These are phyloP conservation scores for Melanotaenia trifasciata DNA, from an alignment of 2,797 vertebrate species.

Conservation along the genomic window DNA sequence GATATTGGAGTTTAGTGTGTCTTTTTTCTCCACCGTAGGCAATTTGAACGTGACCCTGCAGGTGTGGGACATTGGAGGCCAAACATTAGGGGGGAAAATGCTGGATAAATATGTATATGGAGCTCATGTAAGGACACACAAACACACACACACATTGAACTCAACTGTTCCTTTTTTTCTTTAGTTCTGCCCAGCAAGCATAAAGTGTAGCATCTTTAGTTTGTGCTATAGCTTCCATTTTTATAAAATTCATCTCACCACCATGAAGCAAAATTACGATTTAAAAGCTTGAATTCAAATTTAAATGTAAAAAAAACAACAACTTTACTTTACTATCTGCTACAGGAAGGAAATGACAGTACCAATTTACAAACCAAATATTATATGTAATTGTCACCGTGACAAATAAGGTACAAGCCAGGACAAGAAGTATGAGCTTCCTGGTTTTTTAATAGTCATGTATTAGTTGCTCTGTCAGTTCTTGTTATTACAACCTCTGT, in stretches of 20 bases:
- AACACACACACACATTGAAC: slow-evolving; percentile 3
- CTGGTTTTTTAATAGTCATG: slow-evolving; percentile 6
- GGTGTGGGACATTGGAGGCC: slow-evolving; percentile 98
- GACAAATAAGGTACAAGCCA: slow-evolving; percentile 17
- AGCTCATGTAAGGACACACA: slow-evolving; percentile 86
- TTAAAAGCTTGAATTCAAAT: neutral
- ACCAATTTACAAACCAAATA: slow-evolving; percentile 20
- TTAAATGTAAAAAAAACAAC: neutral
- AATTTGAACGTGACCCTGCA: slow-evolving; percentile 97
- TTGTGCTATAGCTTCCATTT: slow-evolving; percentile 3
- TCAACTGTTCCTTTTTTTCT: slow-evolving; percentile 12
- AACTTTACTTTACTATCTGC: neutral
- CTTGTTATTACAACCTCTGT: slow-evolving; percentile 53
- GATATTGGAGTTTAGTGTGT: neutral
- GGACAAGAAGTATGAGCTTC: slow-evolving; percentile 46
- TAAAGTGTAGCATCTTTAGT: slow-evolving; percentile 6
- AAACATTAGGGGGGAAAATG: slow-evolving; percentile 98
- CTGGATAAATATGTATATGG: slow-evolving; percentile 99
- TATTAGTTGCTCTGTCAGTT: slow-evolving; percentile 29
- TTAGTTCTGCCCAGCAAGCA: slow-evolving; percentile 1
- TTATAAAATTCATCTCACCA: neutral
- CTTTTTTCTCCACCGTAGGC: slow-evolving; percentile 80
- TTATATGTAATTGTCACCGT: slow-evolving; percentile 2
- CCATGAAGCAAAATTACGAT: slow-evolving; percentile 3
- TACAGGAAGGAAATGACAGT: slow-evolving; percentile 3